Conservation (phyloP, 2,888 invertebrate genomes). For the Venusia cambrica region DNA sequence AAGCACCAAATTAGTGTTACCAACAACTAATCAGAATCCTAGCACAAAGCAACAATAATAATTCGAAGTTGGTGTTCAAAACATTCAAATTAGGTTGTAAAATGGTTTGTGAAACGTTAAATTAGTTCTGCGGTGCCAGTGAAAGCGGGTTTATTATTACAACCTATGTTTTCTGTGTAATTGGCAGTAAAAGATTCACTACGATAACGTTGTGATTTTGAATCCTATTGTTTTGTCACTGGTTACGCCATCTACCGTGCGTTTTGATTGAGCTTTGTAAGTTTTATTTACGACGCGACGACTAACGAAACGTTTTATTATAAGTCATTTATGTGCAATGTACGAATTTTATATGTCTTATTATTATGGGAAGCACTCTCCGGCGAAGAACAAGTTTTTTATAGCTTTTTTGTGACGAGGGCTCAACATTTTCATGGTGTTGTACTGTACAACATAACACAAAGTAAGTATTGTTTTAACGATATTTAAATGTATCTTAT, state of each 20-base stretch:
- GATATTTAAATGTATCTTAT: too few species aligned
- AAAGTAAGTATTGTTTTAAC: too few species aligned
- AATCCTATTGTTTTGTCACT: constrained; percentile 52
- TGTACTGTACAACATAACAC: too few species aligned
- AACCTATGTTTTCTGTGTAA: constrained; percentile 40
- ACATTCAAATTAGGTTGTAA: constrained; percentile 13
- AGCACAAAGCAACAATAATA: not conserved
- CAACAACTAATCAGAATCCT: not conserved
- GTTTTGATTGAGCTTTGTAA: constrained; percentile 10
- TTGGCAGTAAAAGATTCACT: constrained; percentile 46
- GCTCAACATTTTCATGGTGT: too few species aligned
- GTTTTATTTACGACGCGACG: not conserved
- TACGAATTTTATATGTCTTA: too few species aligned
- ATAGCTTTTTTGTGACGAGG: too few species aligned
- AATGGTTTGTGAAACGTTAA: constrained; percentile 21
- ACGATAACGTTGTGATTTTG: constrained; percentile 28
- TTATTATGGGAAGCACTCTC: too few species aligned
- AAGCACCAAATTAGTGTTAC: too few species aligned
- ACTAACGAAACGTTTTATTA: too few species aligned
- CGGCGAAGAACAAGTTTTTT: too few species aligned
- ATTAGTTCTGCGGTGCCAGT: constrained; percentile 32
- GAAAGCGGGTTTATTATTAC: constrained; percentile 49
- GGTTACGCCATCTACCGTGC: constrained; percentile 61
- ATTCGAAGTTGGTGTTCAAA: constrained; percentile 7
- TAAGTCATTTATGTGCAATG: too few species aligned